Evolutionary conservation across 92 coral and sea anemone species (phyloP), one percentile per base, ranked within the genome.

Genomic region (Pocillopora grandis): DNA sequence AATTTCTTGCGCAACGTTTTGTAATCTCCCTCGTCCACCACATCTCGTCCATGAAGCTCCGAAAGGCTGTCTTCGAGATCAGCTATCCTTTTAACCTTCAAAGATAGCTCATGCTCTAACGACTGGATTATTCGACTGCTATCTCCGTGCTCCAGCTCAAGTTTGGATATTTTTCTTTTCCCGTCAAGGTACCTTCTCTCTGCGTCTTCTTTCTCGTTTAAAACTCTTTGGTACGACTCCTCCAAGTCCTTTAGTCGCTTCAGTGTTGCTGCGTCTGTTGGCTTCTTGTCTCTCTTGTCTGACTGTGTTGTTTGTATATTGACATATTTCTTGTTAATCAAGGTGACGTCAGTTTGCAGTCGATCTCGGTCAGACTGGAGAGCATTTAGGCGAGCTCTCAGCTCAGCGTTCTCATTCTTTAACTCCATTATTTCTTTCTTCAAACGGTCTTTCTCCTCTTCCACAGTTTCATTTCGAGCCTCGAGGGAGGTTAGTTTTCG

Each of bases 1-100:
- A 97, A 81, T 76, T 89, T 97, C 87, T 94, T 97, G 62, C 93
- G 90, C 48, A 95, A 88, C 56, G 80, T 89, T 68, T 91, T 88
- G 73, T 94, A 94, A 58, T 97, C 99, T 58, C 93, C 93, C 48
- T 93, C 91, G 67, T 95, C 99, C 71, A 97, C 99, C 66, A 91
- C 95, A 84, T 91, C 98, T 80, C 98, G 92, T 75, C 98, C 94
- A 72, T 97, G 99, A 59, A 94, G 91, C 31, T 89, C 91, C 35
- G 94, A 85, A 5, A 97, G 90, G 16, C 91, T 90, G 61, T 90
- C 93, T 77, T 97, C 98, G 12, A 97, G 90, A 58, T 97, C 98
- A 72, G 91, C 86, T 55, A 97, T 91, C 66, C 98, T 89, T 82
- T 91, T 90, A 14, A 88, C 87, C 82, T 97, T 97, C 80, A 95